Evolutionary conservation across 2,113 vertebrate species (phyloP).

Genomic region (Rhea pennata): DNA sequence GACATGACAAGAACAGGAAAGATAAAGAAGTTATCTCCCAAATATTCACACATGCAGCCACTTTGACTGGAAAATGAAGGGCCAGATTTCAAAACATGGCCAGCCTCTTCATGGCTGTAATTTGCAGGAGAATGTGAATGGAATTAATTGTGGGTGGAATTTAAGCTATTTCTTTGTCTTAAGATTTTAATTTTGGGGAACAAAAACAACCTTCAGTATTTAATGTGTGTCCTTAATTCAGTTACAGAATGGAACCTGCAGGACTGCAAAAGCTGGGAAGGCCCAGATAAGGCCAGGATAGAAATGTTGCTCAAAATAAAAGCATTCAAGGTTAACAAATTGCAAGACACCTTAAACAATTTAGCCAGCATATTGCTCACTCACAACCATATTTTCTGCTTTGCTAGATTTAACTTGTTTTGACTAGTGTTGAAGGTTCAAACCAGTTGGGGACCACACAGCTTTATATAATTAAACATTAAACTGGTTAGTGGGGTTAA

Average conservation of each 20-base stretch:
- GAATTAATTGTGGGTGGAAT: slow-evolving; percentile 23
- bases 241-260: slow-evolving; percentile 1
- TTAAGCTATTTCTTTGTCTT: slow-evolving; percentile 37
- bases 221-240: neutral
- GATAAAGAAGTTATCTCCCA: slow-evolving; percentile 19
- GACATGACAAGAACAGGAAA: neutral
- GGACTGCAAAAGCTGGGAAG: slow-evolving; percentile 13
- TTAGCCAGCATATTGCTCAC: slow-evolving; percentile 10
- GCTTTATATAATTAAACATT: slow-evolving; percentile 13
- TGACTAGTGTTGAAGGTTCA: slow-evolving; percentile 1
- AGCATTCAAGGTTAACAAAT: slow-evolving; percentile 55
- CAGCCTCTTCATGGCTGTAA: neutral
- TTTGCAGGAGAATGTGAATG: slow-evolving; percentile 1
- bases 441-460: slow-evolving; percentile 11
- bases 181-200: slow-evolving; percentile 12
- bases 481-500: neutral
- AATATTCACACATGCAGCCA: slow-evolving; percentile 2
- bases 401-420: neutral
- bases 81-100: slow-evolving; percentile 40
- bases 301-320: slow-evolving; percentile 45
- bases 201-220: slow-evolving; percentile 20
- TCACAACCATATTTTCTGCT: neutral
- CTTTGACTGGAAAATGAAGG: slow-evolving; percentile 19
- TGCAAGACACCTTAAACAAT: slow-evolving; percentile 18
- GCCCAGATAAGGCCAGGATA: slow-evolving; percentile 5